Evolutionary conservation across 2,113 vertebrate genomes (phyloP), one percentile per base, ranked within the genome.

Genomic region (Pelusios castaneus): DNA sequence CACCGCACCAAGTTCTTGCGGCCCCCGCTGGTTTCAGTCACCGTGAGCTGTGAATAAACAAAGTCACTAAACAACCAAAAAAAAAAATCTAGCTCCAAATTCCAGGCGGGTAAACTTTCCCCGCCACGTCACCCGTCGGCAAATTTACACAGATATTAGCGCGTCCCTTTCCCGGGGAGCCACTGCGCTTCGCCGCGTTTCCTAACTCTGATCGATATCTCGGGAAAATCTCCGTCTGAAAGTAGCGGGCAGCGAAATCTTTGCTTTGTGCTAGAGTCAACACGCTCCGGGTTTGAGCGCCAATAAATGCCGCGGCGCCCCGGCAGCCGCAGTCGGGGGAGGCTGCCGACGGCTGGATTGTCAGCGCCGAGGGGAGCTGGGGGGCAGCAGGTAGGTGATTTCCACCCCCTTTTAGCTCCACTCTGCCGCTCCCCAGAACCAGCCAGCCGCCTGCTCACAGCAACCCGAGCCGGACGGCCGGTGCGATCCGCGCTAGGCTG

Each of bases 261-360:
- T 99, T 99, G 99, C 99, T 99, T 99, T 99, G 99, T 99, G 99
- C 99, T 99, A 99, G 99, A 99, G 99, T 99, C 99, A 99, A 99
- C 99, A 99, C 98, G 98, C 98, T 98, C 98, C 98, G 97, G 97
- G 99, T 99, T 98, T 98, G 99, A 98, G 99, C 99, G 99, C 98
- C 98, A 98, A 99, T 99, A 99, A 99, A 99, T 99, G 99, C 98
- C 78, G 98, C 98, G 98, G 98, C 98, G 99, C 97, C 97, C 97
- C 96, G 97, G 98, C 98, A 91, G 97, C 97, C 97, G 98, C 99
- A 99, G 98, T 98, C 97, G 43, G 97, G 97, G 94, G 97, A 97
- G 95, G 97, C 93, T 97, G 92, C 94, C 97, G 96, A 96, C 96
- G 94, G 95, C 96, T 94, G 97, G 98, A 95, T 98, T 97, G 97